Percentiles rank a stretch among this genome's conserved stretches.
These are phyloP conservation scores for Melanaphis sacchari DNA, from an alignment of 1,140 invertebrate species.

Conservation along the genomic window DNA sequence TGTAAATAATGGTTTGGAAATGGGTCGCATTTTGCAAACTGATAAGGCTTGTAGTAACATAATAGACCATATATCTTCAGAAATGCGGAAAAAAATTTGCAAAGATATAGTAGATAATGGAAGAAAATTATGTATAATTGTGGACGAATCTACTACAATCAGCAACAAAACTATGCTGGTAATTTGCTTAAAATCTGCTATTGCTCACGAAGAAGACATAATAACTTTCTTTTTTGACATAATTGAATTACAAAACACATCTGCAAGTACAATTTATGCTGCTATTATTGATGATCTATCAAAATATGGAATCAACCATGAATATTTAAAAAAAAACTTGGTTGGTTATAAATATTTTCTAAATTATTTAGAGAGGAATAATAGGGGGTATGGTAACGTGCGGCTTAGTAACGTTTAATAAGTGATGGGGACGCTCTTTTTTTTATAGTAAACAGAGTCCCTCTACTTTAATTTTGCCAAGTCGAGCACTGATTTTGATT, in stretches of 20 bases:
- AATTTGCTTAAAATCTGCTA: background rate
- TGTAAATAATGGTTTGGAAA: background rate
- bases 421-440: too few relatives aligned
- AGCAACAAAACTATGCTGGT: conserved; percentile 9
- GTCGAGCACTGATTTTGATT: too few relatives aligned
- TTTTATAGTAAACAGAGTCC: too few relatives aligned
- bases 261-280: background rate
- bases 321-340: conserved; percentile 16
- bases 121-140: background rate
- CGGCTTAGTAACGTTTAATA: too few relatives aligned
- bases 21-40: background rate
- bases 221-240: conserved; percentile 14
- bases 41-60: background rate
- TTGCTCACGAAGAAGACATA: background rate
- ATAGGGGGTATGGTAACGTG: too few relatives aligned
- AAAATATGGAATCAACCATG: background rate
- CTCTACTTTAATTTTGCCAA: too few relatives aligned
- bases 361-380: too few relatives aligned
- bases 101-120: background rate
- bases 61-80: background rate
- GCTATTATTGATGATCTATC: background rate
- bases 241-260: background rate
- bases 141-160: background rate
- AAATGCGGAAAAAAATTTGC: conserved; percentile 1
- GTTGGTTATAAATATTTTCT: background rate